Evolutionary conservation across 1,140 invertebrate species (phyloP), one percentile per base, ranked within the genome.

Genomic region (Halesus radiatus): DNA sequence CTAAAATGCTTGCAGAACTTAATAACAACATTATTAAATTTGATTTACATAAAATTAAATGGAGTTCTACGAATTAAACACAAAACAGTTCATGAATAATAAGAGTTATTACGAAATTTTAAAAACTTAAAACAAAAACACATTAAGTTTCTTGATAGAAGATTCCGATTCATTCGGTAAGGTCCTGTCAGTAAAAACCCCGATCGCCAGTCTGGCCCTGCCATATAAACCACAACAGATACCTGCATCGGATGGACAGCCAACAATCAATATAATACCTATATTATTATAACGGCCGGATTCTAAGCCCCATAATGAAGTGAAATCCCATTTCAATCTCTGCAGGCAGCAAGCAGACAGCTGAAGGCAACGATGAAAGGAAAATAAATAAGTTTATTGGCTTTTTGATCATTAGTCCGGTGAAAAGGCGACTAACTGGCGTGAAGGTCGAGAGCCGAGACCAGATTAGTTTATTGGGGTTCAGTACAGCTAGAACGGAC

Each of bases 361-460:
- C 23, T 32, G 62, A 66, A 66, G 62, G 62, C 26, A 26, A 26
- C 56, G 29, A 66, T 66, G 62, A 29, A 29, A 66, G 13, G 62
- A 66, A 66, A 66, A 66, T 66, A 66, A 66, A 66, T 32, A 66
- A 29, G 26, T 66, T 29, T 66, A 66, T 66, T 66, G 15, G 62
- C 62, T 66, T 66, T 66, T 66, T 32, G 62, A 66, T 66, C 62
- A 66, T 66, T 66, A 66, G 29, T 26, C 29, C 62, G 8, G 62
- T 29, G 29, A 66, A 66, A 66, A 66, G 29, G 23, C 22, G 23
- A 29, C 29, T 45, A 45, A 66, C 6, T 26, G 62, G 23, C n/a
- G 29, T 32, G 10, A 66, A 66, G 62, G 62, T 66, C 62, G 62
- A 26, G 26, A 66, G 26, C 3, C 26, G 62, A 16, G 18, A 1